Percentiles rank a stretch among this genome's conserved stretches.
Evolutionary conservation across 2,888 invertebrate genomes (phyloP).

Genomic region (Sisyra terminalis): DNA sequence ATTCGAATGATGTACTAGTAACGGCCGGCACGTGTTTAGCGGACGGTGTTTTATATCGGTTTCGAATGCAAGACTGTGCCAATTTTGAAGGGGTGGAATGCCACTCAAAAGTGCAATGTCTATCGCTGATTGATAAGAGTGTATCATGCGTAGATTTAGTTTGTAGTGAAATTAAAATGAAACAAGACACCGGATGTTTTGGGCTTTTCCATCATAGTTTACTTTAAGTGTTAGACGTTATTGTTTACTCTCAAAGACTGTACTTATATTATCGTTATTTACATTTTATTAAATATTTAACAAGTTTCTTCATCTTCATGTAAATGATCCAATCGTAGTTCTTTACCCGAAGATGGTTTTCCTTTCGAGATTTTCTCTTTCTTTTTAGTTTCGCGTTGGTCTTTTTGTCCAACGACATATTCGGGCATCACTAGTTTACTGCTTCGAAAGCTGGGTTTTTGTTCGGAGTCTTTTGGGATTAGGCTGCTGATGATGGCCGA

Average conservation of each 20-base stretch:
- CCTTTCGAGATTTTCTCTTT: no score
- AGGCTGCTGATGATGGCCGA: slow-evolving; percentile 9
- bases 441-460: slow-evolving; percentile 38
- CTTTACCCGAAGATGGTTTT: no score
- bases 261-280: no score
- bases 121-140: background rate
- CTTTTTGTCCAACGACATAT: slow-evolving; percentile 51
- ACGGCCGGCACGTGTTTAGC: slow-evolving; percentile 5
- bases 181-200: slow-evolving; percentile 6
- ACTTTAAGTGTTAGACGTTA: background rate
- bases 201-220: slow-evolving; percentile 3
- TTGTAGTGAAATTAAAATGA: slow-evolving; percentile 2
- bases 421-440: slow-evolving; percentile 68
- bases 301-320: no score
- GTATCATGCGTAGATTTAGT: background rate
- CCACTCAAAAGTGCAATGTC: background rate
- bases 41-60: slow-evolving; percentile 1
- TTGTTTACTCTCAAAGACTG: no score
- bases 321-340: no score
- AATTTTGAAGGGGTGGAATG: background rate
- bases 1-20: background rate
- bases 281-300: no score
- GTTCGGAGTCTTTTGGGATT: slow-evolving; percentile 15
- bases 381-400: no score
- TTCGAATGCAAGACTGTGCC: slow-evolving; percentile 3